phyloP scores from a whole-genome alignment of 2,113 vertebrate genomes.

The Tachycineta bicolor region DNA sequence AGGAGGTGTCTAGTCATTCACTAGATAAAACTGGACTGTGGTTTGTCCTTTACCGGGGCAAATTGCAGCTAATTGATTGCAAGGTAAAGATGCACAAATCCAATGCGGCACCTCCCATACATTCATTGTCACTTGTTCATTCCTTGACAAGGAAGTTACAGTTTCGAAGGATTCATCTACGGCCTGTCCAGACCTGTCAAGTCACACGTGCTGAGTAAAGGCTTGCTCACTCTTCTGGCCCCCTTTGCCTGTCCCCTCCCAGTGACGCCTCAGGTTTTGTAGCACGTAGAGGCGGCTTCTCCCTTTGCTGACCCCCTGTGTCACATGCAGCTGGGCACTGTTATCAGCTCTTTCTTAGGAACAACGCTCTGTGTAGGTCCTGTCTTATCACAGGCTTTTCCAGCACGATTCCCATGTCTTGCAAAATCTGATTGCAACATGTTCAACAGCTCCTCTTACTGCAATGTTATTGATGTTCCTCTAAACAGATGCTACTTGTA shows the following conservation, averaged over 20 bases:
- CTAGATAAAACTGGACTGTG: not conserved
- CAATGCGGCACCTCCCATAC: not conserved
- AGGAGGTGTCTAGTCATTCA: not conserved
- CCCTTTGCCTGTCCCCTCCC: not conserved
- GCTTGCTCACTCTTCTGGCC: not conserved
- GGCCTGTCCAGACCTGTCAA: not conserved
- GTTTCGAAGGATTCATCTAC: not conserved
- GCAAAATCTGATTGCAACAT: slow-evolving; percentile 21
- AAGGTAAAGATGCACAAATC: not conserved
- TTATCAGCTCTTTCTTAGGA: not conserved
- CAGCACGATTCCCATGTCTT: not conserved
- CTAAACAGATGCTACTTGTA: not conserved
- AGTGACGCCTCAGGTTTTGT: not conserved
- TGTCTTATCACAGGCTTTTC: not conserved
- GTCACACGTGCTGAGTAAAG: not conserved
- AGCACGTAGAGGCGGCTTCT: not conserved
- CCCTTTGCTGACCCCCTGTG: not conserved
- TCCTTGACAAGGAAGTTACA: not conserved
- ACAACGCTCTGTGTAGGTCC: not conserved
- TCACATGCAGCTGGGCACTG: not conserved
- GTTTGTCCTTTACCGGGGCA: not conserved
- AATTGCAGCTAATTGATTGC: not conserved
- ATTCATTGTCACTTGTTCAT: not conserved
- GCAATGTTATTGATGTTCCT: not conserved
- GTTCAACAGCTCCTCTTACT: not conserved